Evolutionary conservation across 2,888 invertebrate species (phyloP), one percentile per base, ranked within the genome.

Genomic region (Drosophila neoperkinsi): DNA sequence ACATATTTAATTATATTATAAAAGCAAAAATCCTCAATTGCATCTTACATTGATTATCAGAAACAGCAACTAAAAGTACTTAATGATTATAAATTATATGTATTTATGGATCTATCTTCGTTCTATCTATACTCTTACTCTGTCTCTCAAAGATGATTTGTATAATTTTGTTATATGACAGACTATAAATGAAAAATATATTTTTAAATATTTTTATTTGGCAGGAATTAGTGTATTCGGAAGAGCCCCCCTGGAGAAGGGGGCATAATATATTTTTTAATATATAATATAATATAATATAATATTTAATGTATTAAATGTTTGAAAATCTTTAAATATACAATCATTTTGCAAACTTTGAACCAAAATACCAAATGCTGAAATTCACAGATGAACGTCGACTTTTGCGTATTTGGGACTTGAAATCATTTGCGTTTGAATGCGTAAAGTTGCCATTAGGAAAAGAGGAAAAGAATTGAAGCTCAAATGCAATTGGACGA

Each of bases 351-450:
- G 33, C 13, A 4, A 33, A 0, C 11, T 4, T 33, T 13, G 4
- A 13, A 4, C 0, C 9, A 9, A 28, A 63, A 50, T 34, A 16
- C 5, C 7, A 55, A 21, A 34, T 51, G 25, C 10, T n/a, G 13
- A 57, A 33, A 49, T 53, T 31, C 67, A 9, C 56, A 41, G 28
- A 52, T 21, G 16, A 52, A 9, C 21, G 25, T 38, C 56, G 52
- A 77, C 67, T 61, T 67, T 41, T 67, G 34, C 13, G 30, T 10
- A n/a, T 52, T 63, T 55, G 41, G 21, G 36, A 56, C 7, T 60
- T 68, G 50, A 76, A 75, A 79, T 87, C 71, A 79, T 87, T 77
- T 77, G 78, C 74, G 86, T 81, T 71, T 63, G 69, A 84, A 56
- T 86, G 67, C 79, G 61, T 75, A 67, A 49, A 59, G 60, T 28